Conservation (phyloP, 2,113 vertebrate genomes). For the Cyanoderma ruficeps region DNA sequence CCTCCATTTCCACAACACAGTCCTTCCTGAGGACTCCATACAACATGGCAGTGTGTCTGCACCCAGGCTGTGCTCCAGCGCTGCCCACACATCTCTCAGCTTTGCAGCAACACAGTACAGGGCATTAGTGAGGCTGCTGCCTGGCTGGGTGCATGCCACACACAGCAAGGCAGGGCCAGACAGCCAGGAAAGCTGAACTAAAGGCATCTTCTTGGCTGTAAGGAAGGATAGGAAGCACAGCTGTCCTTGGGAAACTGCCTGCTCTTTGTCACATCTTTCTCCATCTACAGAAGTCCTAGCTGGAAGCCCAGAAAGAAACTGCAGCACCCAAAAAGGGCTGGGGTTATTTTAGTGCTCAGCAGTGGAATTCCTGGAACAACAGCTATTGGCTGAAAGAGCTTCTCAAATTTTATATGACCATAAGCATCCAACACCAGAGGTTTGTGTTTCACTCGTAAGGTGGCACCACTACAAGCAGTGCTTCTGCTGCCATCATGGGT, state of each 20-base stretch:
- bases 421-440: not conserved
- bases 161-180: not conserved
- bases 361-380: not conserved
- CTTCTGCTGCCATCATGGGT: not conserved
- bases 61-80: not conserved
- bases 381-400: not conserved
- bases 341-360: not conserved
- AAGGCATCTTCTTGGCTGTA: not conserved
- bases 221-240: not conserved
- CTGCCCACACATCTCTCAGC: not conserved
- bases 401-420: not conserved
- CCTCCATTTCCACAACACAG: not conserved
- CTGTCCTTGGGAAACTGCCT: not conserved
- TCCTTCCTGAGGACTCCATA: not conserved
- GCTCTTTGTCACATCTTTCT: not conserved
- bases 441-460: not conserved
- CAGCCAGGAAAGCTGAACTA: not conserved
- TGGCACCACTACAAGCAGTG: not conserved
- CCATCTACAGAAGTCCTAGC: not conserved
- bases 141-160: fast-evolving
- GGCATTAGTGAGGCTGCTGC: not conserved
- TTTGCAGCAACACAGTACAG: not conserved
- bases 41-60: not conserved
- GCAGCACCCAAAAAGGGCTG: not conserved
- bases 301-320: not conserved